Base-by-base conservation (phyloP, 2,797 vertebrate species). In the Anguilla marmorata region DNA sequence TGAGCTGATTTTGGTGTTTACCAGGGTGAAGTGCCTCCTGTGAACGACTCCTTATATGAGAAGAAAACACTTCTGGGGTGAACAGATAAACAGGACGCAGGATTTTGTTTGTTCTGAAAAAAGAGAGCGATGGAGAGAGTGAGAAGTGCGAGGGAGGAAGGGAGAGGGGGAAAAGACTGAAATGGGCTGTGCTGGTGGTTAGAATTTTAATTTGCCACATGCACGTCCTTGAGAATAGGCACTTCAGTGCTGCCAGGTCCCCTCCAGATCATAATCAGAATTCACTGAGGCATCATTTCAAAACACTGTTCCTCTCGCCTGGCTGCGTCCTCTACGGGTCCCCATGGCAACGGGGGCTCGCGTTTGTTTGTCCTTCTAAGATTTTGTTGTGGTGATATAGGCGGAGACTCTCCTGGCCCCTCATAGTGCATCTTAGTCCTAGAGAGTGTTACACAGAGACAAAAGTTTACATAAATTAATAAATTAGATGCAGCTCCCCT, bases 301-400 rank as follows among this genome's bases (percentile, higher is more conserved):
- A 88, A 83, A 88, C 89, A 87, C 90, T 86, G 80, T 69, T 86
- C 24, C 11, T 56, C 56, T 45, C 84, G 14, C 83, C 86, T n/a
- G 84, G 48, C 66, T 87, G 60, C 79, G 41, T 87, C 88, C 54
- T 86, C 41, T 76, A 85, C 72, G 56, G n/a, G 89, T 95, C 90
- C 56, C 93, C 86, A 94, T 94, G 91, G 93, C 83, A 93, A 93
- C 93, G 8, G 89, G 63, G 58, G 37, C 41, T 54, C 83, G 50
- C 58, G 12, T 87, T 69, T 56, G 63, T 86, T 11, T 24, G 60
- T 63, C 41, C 60, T 52, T 41, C 45, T 86, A 88, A 84, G 86
- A 88, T 82, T 87, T 63, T 90, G 87, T 54, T 87, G 60, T 37
- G n/a, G 50, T 30, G 58, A 83, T 30, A 48, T 66, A 30, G 27